phyloP scores from a whole-genome alignment of 2,888 invertebrate genomes.

The Amphipoea oculea region DNA sequence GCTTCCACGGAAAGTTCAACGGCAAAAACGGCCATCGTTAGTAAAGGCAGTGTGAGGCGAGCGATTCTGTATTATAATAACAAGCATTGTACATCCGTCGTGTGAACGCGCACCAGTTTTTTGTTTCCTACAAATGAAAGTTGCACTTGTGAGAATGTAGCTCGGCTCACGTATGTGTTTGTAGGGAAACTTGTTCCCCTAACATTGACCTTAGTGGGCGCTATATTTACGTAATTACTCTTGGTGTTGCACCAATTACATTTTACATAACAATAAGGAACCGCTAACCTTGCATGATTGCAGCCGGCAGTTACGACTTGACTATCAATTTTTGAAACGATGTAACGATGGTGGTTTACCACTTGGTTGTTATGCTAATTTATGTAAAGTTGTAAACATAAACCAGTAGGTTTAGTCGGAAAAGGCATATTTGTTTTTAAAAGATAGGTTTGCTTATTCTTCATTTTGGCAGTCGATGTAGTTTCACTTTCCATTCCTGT shows the following conservation, averaged over 20 bases:
- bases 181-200: slow-evolving; percentile 82
- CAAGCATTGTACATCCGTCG: slow-evolving; percentile 77
- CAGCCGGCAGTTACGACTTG: slow-evolving; percentile 4
- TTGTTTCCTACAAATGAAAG: slow-evolving; percentile 89
- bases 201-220: slow-evolving; percentile 81
- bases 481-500: slow-evolving; percentile 63
- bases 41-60: slow-evolving; percentile 59
- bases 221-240: slow-evolving; percentile 64
- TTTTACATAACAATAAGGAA: slow-evolving; percentile 44
- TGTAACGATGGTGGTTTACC: background rate
- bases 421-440: slow-evolving; percentile 8
- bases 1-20: slow-evolving; percentile 80
- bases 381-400: slow-evolving; percentile 4
- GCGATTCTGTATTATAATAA: slow-evolving; percentile 76
- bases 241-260: slow-evolving; percentile 52
- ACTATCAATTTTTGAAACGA: slow-evolving; percentile 22
- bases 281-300: slow-evolving; percentile 32
- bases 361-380: slow-evolving; percentile 10
- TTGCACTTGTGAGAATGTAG: slow-evolving; percentile 87
- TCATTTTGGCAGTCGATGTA: slow-evolving; percentile 28
- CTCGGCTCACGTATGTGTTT: slow-evolving; percentile 68
- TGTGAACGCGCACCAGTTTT: slow-evolving; percentile 87
- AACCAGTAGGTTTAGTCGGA: background rate
- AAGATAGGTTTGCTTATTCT: slow-evolving; percentile 9
- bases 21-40: slow-evolving; percentile 74